Evolutionary conservation across 1,140 invertebrate genomes (phyloP).

Genomic region (Anastrepha obliqua): DNA sequence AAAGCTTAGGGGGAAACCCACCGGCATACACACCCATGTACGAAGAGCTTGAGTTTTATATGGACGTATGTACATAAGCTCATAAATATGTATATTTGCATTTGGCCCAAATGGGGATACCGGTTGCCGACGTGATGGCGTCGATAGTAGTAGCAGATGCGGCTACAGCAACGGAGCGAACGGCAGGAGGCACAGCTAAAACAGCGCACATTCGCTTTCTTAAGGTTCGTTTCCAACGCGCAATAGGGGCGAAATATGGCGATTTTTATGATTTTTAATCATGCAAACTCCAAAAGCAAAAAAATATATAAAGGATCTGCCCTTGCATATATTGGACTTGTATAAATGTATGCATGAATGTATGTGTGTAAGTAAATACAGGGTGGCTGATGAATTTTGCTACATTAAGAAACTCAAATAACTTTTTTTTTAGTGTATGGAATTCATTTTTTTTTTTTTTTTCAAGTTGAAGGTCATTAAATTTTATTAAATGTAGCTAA

Average conservation of each 20-base stretch:
- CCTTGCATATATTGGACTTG: background rate
- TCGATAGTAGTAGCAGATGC: background rate
- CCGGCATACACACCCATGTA: background rate
- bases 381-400: too few species aligned
- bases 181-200: background rate
- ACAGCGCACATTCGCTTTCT: background rate
- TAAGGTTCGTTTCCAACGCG: background rate
- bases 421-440: too few species aligned
- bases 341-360: background rate
- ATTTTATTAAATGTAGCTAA: too few species aligned
- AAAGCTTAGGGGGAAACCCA: background rate
- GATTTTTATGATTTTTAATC: slow-evolving; percentile 26
- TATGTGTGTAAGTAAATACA: too few species aligned
- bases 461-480: too few species aligned
- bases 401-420: too few species aligned
- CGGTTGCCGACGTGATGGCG: background rate
- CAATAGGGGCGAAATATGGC: slow-evolving; percentile 14
- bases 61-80: background rate
- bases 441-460: too few species aligned
- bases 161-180: background rate
- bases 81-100: background rate
- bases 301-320: background rate
- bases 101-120: slow-evolving; percentile 9
- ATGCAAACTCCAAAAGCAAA: background rate
- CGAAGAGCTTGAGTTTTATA: background rate